phyloP scores from a whole-genome alignment of 2,113 vertebrate genomes.

The Burhinus bistriatus region DNA sequence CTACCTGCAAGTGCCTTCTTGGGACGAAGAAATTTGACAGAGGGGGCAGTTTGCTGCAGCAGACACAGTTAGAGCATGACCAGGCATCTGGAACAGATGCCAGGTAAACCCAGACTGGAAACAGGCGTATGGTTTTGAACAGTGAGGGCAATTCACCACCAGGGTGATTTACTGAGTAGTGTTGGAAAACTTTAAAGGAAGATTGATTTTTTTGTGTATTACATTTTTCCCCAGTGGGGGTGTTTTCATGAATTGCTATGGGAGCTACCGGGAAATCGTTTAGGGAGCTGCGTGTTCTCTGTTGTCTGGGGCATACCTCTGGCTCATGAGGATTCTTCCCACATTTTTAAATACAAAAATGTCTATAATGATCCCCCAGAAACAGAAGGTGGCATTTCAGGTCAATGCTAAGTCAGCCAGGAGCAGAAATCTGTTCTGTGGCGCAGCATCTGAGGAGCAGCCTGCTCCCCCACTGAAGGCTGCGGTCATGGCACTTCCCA shows the following conservation, averaged over 20 bases:
- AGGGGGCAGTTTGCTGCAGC: rapidly evolving
- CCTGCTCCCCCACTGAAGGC: too few species aligned
- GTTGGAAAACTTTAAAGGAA: neutral
- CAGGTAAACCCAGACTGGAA: neutral
- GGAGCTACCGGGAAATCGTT: neutral
- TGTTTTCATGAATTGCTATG: neutral
- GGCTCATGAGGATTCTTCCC: neutral
- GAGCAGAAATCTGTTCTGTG: neutral
- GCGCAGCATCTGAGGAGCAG: neutral
- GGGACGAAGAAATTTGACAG: neutral
- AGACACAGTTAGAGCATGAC: neutral
- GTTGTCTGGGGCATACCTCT: neutral
- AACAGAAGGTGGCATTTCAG: rapidly evolving
- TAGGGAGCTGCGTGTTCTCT: neutral
- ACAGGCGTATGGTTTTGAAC: rapidly evolving
- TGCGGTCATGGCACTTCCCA: rapidly evolving
- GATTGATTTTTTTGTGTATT: too few species aligned
- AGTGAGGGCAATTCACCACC: neutral
- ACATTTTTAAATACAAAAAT: neutral
- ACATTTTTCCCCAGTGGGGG: neutral
- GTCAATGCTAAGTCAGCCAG: neutral
- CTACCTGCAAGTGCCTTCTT: rapidly evolving
- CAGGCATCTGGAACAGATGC: neutral
- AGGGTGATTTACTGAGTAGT: too few species aligned
- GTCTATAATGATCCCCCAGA: neutral